Base-by-base conservation (phyloP, 2,888 invertebrate species). In the Drosophila quasianomalipes region DNA sequence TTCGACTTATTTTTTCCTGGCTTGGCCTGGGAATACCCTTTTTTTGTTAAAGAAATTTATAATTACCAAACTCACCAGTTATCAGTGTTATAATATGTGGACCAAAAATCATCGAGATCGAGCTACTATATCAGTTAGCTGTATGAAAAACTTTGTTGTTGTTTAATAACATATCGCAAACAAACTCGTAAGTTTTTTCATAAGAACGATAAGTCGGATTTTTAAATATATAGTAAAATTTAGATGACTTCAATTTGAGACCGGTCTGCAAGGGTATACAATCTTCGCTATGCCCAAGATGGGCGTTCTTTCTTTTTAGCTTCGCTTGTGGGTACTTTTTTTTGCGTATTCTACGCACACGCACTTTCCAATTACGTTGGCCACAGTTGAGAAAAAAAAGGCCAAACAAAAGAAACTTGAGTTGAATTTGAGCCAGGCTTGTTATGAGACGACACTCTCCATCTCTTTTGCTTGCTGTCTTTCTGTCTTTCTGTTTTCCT, bases 331-430 rank as follows among this genome's bases (percentile, higher is more conserved):
- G 33, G 30, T 22, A 47, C 55, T 35, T 49, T 19, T 19, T 22
- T 52, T 62, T 22, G 39, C 59, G 55, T 28, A 76, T 75, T 75
- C 76, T 70, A 53, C 70, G 65, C 75, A 68, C 57, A 76, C 76
- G 66, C 68, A 72, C 69, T 76, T 77, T 76, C 77, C 61, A 70
- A 74, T 54, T 66, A 41, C 54, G 58, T 44, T 16, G 64, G 10
- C 41, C 0, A 53, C 44, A 1, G 41, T 7, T 39, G 19, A 4
- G 30, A 30, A 33, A 19, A 58, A 31, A 61, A 14, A 22, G 7
- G 6, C 22, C 16, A 26, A 28, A 33, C 33, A 30, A 54, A 28
- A 62, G 22, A 55, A 14, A 65, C 66, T 63, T 63, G 66, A 66
- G 58, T 66, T 28, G 62, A 74, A 72, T 74, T 59, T 22, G 37